Percentiles rank a stretch among this genome's conserved stretches.
Evolutionary conservation across 2,888 invertebrate genomes (phyloP).

Genomic region (Choreutis nemorana): DNA sequence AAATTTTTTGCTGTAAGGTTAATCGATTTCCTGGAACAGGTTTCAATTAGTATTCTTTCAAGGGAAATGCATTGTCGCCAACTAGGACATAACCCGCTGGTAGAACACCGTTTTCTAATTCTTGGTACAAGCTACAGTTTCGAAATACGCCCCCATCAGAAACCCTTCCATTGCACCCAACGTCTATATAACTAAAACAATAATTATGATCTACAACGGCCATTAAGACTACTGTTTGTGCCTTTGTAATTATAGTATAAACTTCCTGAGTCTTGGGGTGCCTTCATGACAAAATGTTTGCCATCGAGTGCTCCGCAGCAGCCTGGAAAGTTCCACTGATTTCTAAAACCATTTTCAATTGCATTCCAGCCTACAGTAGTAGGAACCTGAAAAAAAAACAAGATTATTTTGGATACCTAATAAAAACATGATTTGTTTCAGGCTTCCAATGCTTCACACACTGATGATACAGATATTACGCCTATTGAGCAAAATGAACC

Average conservation of each 20-base stretch:
- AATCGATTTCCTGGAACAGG: constrained; percentile 4
- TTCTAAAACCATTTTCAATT: constrained; percentile 14
- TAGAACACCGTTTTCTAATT: neutral
- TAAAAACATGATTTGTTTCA: too few relatives aligned
- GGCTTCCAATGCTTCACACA: neutral
- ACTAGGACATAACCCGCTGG: neutral
- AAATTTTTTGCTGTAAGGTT: constrained; percentile 6
- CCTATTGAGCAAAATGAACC: too few relatives aligned
- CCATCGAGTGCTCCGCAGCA: constrained; percentile 17
- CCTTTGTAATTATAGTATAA: constrained; percentile 19
- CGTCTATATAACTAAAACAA: constrained; percentile 8
- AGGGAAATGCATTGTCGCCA: constrained; percentile 7
- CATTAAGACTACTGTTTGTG: constrained; percentile 2
- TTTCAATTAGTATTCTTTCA: constrained; percentile 6
- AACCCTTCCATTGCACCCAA: constrained; percentile 8
- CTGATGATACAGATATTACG: too few relatives aligned
- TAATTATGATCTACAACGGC: constrained; percentile 8
- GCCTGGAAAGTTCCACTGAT: constrained; percentile 15
- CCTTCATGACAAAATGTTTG: constrained; percentile 18
- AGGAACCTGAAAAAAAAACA: constrained; percentile 12
- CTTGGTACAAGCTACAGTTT: neutral
- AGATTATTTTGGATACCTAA: too few relatives aligned
- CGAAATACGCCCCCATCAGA: constrained; percentile 4
- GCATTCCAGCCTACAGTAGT: constrained; percentile 13
- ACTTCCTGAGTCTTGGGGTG: constrained; percentile 14